Evolutionary conservation across 2,113 vertebrate species (phyloP).

Genomic region (Glaucidium brasilianum): DNA sequence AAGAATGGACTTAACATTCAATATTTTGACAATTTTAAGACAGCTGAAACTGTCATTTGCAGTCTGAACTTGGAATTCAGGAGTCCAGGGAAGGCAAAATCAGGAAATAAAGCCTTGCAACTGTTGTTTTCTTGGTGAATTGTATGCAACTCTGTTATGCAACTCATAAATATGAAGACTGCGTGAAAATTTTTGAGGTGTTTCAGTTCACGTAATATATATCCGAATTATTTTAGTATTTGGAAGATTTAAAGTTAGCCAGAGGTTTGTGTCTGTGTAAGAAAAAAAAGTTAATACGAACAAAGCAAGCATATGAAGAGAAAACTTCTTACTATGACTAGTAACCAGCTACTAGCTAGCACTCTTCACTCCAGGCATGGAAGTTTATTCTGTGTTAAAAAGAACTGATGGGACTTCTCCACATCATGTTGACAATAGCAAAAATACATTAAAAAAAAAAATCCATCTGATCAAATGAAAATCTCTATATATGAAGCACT

Average conservation of each 20-base stretch:
- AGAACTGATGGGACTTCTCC: constrained; percentile 26
- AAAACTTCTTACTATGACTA: constrained; percentile 85
- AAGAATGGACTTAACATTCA: constrained; percentile 78
- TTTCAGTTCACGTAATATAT: constrained; percentile 75
- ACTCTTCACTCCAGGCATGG: constrained; percentile 77
- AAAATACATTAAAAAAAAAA: neutral
- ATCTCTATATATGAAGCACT: neutral
- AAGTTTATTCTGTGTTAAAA: constrained; percentile 42
- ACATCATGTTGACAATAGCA: neutral
- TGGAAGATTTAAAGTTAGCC: constrained; percentile 74
- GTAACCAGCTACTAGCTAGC: constrained; percentile 80
- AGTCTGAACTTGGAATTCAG: constrained; percentile 78
- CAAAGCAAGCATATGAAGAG: constrained; percentile 79
- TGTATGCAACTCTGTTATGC: constrained; percentile 78
- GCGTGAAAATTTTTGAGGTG: constrained; percentile 74
- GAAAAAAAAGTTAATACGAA: constrained; percentile 81
- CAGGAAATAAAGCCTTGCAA: constrained; percentile 76
- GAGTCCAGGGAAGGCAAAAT: constrained; percentile 75
- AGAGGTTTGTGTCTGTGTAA: constrained; percentile 80
- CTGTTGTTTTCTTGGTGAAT: constrained; percentile 76
- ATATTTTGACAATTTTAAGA: constrained; percentile 78
- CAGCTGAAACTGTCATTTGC: constrained; percentile 79
- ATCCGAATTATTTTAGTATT: constrained; percentile 76
- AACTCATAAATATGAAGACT: constrained; percentile 77
- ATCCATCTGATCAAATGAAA: constrained; percentile 32